phyloP scores from a whole-genome alignment of 2,888 invertebrate species.

The Aspidapion aeneum region DNA sequence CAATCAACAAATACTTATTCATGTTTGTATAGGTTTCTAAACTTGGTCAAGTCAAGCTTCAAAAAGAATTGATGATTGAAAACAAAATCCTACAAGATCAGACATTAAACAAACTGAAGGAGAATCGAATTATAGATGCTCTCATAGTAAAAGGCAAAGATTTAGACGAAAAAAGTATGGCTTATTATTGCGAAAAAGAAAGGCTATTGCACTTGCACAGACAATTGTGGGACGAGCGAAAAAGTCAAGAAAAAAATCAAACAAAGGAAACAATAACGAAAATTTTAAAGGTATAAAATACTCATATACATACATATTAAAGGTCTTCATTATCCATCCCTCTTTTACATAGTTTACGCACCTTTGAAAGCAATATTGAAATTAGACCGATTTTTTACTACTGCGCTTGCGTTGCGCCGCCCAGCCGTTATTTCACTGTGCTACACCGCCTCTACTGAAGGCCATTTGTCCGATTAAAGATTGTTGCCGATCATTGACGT shows the following conservation, averaged over 20 bases:
- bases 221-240: conserved; percentile 54
- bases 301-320: too few relatives aligned
- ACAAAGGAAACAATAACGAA: conserved; percentile 53
- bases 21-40: conserved; percentile 55
- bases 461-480: too few relatives aligned
- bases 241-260: conserved; percentile 50
- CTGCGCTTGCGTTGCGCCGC: too few relatives aligned
- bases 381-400: too few relatives aligned
- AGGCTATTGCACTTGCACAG: conserved; percentile 51
- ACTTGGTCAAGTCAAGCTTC: conserved; percentile 58
- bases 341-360: too few relatives aligned
- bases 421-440: too few relatives aligned
- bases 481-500: too few relatives aligned
- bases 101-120: conserved; percentile 51
- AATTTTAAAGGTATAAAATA: conserved; percentile 41
- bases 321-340: too few relatives aligned
- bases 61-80: conserved; percentile 53
- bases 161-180: conserved; percentile 32
- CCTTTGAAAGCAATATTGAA: too few relatives aligned
- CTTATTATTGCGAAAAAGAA: conserved; percentile 48
- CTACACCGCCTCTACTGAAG: too few relatives aligned
- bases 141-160: conserved; percentile 28
- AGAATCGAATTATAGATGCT: conserved; percentile 47
- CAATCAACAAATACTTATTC: too few relatives aligned
- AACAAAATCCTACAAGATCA: conserved; percentile 54